Evolutionary conservation across 2,888 invertebrate species (phyloP).

Genomic region (Scaptomyza reducta): DNA sequence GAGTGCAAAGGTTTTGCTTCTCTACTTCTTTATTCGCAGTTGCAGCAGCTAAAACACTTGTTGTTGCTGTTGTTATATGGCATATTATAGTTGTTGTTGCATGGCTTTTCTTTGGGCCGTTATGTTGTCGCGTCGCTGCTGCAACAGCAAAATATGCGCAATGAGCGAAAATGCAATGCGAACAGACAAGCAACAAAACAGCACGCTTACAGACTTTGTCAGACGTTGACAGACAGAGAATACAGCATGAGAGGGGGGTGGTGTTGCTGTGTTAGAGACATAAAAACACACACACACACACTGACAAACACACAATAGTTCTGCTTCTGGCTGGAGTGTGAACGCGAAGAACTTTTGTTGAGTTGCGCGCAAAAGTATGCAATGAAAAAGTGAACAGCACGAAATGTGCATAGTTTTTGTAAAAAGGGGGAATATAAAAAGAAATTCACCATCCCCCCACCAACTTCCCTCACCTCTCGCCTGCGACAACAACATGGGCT

Average conservation of each 20-base stretch:
- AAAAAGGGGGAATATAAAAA: conserved; percentile 46
- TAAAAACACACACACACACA: conserved; percentile 7
- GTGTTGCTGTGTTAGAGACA: conserved; percentile 1
- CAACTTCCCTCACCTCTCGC: not conserved
- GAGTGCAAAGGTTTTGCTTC: not conserved
- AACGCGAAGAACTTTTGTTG: conserved; percentile 65
- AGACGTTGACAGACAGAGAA: conserved; percentile 59
- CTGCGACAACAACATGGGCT: conserved; percentile 68
- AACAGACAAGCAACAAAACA: conserved; percentile 58
- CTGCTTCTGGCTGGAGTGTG: conserved; percentile 50
- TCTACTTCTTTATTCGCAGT: conserved; percentile 9
- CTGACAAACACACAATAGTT: not conserved
- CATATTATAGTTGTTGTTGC: conserved; percentile 19
- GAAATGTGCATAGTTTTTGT: conserved; percentile 69
- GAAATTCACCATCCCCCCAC: conserved; percentile 23
- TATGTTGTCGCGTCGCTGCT: conserved; percentile 47
- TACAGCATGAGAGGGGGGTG: conserved; percentile 5
- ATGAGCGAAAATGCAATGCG: conserved; percentile 69
- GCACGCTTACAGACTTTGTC: conserved; percentile 71
- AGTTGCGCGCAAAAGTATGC: conserved; percentile 51
- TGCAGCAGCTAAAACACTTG: conserved; percentile 39
- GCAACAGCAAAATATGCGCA: conserved; percentile 63
- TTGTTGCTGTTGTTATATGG: conserved; percentile 33
- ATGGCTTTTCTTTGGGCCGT: conserved; percentile 53
- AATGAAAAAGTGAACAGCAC: conserved; percentile 59